Evolutionary conservation across 2,888 invertebrate species (phyloP).

Genomic region (Mesorhabditis belari): DNA sequence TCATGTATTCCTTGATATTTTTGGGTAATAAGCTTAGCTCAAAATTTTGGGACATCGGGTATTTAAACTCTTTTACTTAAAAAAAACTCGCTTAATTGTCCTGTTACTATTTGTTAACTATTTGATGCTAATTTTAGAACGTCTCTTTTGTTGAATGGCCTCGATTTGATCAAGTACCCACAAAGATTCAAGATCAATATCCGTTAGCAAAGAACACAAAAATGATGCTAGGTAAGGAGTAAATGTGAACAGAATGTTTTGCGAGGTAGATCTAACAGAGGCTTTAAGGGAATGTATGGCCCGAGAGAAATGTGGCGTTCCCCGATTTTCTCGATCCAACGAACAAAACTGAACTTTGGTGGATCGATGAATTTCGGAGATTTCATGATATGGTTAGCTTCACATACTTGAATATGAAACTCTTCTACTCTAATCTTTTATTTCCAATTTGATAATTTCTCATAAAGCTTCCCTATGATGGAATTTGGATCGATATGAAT

Average conservation of each 20-base stretch:
- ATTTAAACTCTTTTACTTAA: too few relatives aligned
- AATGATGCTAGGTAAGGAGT: constrained; percentile 3
- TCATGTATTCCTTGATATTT: too few relatives aligned
- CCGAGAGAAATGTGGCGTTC: constrained; percentile 26
- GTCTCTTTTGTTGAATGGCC: constrained; percentile 32
- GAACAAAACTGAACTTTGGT: constrained; percentile 25
- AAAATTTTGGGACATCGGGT: too few relatives aligned
- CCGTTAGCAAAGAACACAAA: constrained; percentile 25
- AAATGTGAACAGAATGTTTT: too few relatives aligned
- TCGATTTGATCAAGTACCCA: constrained; percentile 17
- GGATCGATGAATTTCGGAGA: constrained; percentile 25
- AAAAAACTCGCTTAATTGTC: too few relatives aligned
- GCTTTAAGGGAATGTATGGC: constrained; percentile 28
- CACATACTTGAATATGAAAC: background rate
- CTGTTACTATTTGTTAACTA: too few relatives aligned
- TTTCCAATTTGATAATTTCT: background rate
- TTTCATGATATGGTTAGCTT: constrained; percentile 21
- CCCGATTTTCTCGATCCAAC: constrained; percentile 32
- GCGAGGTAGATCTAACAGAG: background rate
- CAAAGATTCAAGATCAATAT: constrained; percentile 20
- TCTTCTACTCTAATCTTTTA: constrained; percentile 7
- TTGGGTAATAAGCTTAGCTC: too few relatives aligned
- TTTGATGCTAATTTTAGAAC: constrained; percentile 16
- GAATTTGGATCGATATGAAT: constrained; percentile 83
- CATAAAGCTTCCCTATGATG: constrained; percentile 64